Conservation (phyloP, 2,888 invertebrate genomes). For the Drosophila greeni region DNA sequence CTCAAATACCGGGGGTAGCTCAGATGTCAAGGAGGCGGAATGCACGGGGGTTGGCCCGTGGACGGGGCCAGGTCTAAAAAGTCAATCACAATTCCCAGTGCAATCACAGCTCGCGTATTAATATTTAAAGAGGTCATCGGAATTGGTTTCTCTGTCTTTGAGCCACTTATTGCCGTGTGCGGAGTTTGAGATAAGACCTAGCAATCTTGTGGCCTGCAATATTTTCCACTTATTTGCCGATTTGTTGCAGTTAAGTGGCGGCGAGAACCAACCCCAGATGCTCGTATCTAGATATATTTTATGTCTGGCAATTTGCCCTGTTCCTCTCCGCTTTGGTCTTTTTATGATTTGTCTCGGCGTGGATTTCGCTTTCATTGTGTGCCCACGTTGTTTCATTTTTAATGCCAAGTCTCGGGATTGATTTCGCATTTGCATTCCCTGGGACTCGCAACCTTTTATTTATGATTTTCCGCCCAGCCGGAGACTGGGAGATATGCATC, state of each 20-base stretch:
- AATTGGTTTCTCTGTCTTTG: slow-evolving; percentile 60
- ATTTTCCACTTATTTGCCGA: slow-evolving; percentile 70
- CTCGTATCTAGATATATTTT: slow-evolving; percentile 41
- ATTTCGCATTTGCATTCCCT: slow-evolving; percentile 60
- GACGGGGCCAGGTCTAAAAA: slow-evolving; percentile 63
- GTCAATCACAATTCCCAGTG: slow-evolving; percentile 78
- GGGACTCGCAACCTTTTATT: slow-evolving; percentile 35
- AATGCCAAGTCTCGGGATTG: slow-evolving; percentile 56
- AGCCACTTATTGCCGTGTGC: slow-evolving; percentile 35
- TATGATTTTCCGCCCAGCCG: slow-evolving; percentile 36
- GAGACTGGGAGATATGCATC: slow-evolving; percentile 24
- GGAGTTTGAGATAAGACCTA: slow-evolving; percentile 53
- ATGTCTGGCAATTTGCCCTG: slow-evolving; percentile 59
- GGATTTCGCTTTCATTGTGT: slow-evolving; percentile 37
- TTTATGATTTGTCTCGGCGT: slow-evolving; percentile 61
- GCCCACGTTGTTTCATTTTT: slow-evolving; percentile 54
- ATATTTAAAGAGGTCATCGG: slow-evolving; percentile 77
- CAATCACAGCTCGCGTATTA: slow-evolving; percentile 77
- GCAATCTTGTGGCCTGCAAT: slow-evolving; percentile 70
- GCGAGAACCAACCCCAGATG: slow-evolving; percentile 21
- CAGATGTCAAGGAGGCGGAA: slow-evolving; percentile 34
- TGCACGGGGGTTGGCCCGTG: slow-evolving; percentile 24
- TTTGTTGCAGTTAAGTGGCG: slow-evolving; percentile 68
- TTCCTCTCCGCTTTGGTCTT: slow-evolving; percentile 1
- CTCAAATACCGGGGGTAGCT: slow-evolving; percentile 17